Base-by-base conservation (phyloP, 2,888 invertebrate genomes). In the Drosophila aldrichi region DNA sequence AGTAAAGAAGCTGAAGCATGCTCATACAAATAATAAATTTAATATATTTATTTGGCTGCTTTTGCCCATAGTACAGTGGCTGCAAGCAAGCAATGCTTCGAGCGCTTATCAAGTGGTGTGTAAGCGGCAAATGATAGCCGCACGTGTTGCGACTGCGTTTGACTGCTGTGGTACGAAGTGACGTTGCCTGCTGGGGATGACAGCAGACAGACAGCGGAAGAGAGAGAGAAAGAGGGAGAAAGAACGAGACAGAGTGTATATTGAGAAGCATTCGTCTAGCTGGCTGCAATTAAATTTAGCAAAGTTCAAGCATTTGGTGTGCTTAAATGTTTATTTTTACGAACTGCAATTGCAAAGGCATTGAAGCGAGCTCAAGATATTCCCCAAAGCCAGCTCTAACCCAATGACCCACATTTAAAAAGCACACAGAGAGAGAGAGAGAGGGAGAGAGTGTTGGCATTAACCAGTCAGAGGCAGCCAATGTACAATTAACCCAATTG, bases 401-500 rank as follows among this genome's bases (percentile, higher is more conserved):
- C 69, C 70, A 73, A 74, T 89, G 85, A 85, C 89, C 85, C 77
- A 89, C 70, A 84, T 85, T 71, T 70, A 61, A 77, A 70, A 61
- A 34, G 60, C 55, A 38, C 43, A 25, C n/a, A 29, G 14, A 48
- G 54, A 48, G 4, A 10, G n/a, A 25, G 29, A 29, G 29, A 10
- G 29, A 10, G 46, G 9, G n/a, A n/a, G n/a, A 10, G 10, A 2
- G n/a, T 32, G 29, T n/a, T 40, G 34, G 65, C 52, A 36, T 63
- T 63, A 68, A 60, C 60, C 70, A 67, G 58, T 77, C 69, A 64
- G 70, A 82, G 69, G 70, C 64, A 76, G 69, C 80, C 88, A 75
- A 77, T 79, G 88, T 75, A 89, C 85, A 85, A 85, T 88, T 85
- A 85, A 85, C 89, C 88, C 85, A 85, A 85, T 85, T 85, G 89